Conservation (phyloP, 2,888 invertebrate species). For the Megamerina dolium region DNA sequence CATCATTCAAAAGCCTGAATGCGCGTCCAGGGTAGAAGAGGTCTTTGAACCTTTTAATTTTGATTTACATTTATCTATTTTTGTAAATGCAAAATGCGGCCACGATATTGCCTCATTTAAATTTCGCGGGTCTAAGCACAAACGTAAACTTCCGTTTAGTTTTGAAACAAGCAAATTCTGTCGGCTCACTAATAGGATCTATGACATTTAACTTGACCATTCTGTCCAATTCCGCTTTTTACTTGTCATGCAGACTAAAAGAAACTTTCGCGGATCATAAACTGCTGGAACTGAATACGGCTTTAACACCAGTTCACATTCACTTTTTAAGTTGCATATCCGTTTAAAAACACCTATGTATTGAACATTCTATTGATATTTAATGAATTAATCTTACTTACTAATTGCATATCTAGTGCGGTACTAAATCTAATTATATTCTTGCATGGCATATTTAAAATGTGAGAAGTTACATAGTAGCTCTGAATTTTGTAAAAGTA, state of each 20-base stretch:
- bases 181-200: slow-evolving; percentile 11
- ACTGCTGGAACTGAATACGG: too few relatives aligned
- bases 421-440: too few relatives aligned
- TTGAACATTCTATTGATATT: too few relatives aligned
- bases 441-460: too few relatives aligned
- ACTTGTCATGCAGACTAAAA: slow-evolving; percentile 7
- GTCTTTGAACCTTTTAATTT: slow-evolving; percentile 11
- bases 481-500: too few relatives aligned
- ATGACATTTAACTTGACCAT: slow-evolving; percentile 10
- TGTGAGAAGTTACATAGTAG: too few relatives aligned
- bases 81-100: slow-evolving; percentile 14
- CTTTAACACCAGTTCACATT: too few relatives aligned
- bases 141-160: slow-evolving; percentile 21
- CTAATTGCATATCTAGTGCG: too few relatives aligned
- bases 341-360: too few relatives aligned
- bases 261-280: too few relatives aligned
- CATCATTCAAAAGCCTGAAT: slow-evolving; percentile 23
- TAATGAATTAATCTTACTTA: too few relatives aligned
- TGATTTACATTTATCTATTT: slow-evolving; percentile 14
- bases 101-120: slow-evolving; percentile 20
- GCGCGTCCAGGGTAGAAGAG: slow-evolving; percentile 16
- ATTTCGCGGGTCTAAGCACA: slow-evolving; percentile 21
- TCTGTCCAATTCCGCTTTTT: slow-evolving; percentile 12
- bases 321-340: too few relatives aligned
- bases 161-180: slow-evolving; percentile 18